phyloP scores from a whole-genome alignment of 2,888 invertebrate species.

The Pyrrhia umbra region DNA sequence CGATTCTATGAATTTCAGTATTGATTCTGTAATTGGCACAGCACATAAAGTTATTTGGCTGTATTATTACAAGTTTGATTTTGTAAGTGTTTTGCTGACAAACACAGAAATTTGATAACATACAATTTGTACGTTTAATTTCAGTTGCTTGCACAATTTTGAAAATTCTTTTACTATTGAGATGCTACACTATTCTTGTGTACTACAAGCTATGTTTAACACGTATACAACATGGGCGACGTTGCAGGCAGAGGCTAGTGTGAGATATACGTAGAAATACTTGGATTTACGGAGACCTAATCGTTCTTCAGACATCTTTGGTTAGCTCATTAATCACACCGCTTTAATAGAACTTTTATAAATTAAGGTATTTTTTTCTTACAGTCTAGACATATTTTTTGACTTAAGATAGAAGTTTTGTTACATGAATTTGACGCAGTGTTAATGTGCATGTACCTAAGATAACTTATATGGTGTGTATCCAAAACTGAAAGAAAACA shows the following conservation, averaged over 20 bases:
- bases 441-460: no score
- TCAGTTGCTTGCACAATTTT: no score
- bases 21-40: background rate
- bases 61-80: background rate
- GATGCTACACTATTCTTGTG: no score
- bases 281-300: constrained; percentile 4
- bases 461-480: no score
- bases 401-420: no score
- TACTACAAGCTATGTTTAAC: background rate
- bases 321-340: constrained; percentile 29
- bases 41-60: background rate
- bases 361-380: background rate
- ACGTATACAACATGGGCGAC: background rate
- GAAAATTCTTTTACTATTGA: no score
- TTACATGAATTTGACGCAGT: no score
- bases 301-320: constrained; percentile 10
- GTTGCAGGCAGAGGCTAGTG: background rate
- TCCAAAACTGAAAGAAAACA: no score
- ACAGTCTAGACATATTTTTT: background rate
- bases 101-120: no score
- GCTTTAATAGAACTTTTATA: constrained; percentile 10
- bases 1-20: background rate
- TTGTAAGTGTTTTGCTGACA: no score
- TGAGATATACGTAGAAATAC: background rate
- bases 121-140: no score